Evolutionary conservation across 2,113 vertebrate species (phyloP).

Genomic region (Pithys albifrons): DNA sequence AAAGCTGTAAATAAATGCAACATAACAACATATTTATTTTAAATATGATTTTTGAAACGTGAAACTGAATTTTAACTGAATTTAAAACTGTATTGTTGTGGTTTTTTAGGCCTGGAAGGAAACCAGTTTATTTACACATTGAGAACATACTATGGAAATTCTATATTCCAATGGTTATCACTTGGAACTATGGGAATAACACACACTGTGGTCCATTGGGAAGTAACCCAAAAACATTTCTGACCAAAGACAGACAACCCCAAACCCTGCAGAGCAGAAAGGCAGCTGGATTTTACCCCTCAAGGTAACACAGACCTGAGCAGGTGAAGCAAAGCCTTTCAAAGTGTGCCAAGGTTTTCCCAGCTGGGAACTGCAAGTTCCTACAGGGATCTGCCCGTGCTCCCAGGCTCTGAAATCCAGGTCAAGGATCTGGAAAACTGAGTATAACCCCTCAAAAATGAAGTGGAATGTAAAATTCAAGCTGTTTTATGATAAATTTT

Average conservation of each 20-base stretch:
- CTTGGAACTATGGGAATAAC: not conserved
- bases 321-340: not conserved
- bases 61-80: not conserved
- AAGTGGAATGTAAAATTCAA: accelerated
- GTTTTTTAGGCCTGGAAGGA: not conserved
- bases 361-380: slow-evolving; percentile 5
- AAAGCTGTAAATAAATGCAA: not conserved
- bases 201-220: accelerated
- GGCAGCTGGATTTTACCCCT: not conserved
- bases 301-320: not conserved
- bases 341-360: not conserved
- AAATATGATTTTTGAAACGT: not conserved
- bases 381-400: not conserved
- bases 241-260: not conserved
- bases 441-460: not conserved
- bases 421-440: not conserved
- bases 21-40: not conserved
- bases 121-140: not conserved
- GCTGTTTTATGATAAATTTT: accelerated
- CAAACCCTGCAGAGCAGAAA: not conserved
- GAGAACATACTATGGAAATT: not conserved
- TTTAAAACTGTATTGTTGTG: not conserved
- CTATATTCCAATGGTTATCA: not conserved
- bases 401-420: not conserved
- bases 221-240: not conserved